phyloP scores from a whole-genome alignment of 2,888 invertebrate species.

The Rotaria sp. region DNA sequence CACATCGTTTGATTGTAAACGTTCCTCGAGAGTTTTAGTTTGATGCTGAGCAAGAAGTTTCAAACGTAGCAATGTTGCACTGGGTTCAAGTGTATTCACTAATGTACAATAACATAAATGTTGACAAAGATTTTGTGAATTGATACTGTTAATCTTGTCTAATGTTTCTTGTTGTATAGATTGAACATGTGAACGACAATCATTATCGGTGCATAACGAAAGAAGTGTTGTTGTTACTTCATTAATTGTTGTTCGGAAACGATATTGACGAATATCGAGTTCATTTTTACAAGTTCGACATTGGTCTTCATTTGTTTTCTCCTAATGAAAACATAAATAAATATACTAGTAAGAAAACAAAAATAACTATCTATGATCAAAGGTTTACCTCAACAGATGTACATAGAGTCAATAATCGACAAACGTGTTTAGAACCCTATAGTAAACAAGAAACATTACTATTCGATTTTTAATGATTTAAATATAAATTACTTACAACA shows the following conservation, averaged over 20 bases:
- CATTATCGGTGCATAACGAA: background rate
- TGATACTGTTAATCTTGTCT: background rate
- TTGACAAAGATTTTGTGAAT: background rate
- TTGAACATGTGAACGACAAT: background rate
- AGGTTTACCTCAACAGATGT: too few relatives aligned
- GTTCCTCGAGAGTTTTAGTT: background rate
- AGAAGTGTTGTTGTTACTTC: background rate
- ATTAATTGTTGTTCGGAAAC: background rate
- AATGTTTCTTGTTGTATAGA: background rate
- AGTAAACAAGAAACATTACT: too few relatives aligned
- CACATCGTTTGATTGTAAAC: background rate
- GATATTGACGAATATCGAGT: background rate
- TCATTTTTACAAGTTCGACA: background rate
- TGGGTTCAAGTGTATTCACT: background rate
- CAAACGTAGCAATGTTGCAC: background rate
- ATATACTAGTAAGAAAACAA: too few relatives aligned
- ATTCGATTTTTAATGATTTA: too few relatives aligned
- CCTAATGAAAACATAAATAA: too few relatives aligned
- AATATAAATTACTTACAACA: background rate
- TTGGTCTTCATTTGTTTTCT: background rate
- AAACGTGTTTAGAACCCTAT: too few relatives aligned
- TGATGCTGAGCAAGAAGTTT: too few relatives aligned
- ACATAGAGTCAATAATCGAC: too few relatives aligned
- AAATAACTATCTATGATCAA: background rate
- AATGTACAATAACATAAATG: background rate